Evolutionary conservation across 2,797 vertebrate species (phyloP).

Genomic region (Tympanoctomys barrerae): DNA sequence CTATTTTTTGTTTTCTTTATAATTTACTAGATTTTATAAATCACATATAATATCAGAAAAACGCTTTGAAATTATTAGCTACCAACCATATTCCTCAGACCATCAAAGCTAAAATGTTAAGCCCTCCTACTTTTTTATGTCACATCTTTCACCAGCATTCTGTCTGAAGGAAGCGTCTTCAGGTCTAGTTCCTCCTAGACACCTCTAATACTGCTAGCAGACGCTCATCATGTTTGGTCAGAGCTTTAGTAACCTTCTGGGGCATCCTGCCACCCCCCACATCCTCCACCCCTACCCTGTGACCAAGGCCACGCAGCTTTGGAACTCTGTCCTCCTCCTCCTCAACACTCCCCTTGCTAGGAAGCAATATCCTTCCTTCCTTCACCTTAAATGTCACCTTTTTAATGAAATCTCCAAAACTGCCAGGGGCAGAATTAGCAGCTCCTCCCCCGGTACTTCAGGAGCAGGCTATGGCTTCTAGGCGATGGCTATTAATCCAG

Average conservation of each 20-base stretch:
- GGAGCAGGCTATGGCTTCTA: neutral
- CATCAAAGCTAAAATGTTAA: slow-evolving; percentile 44
- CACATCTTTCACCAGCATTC: neutral
- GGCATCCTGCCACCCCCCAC: neutral
- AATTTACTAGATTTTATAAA: slow-evolving; percentile 48
- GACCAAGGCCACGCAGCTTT: neutral
- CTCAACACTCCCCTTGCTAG: neutral
- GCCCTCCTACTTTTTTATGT: neutral
- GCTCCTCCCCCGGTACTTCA: neutral
- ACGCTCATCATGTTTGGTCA: neutral
- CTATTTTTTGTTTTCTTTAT: neutral
- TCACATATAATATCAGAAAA: neutral
- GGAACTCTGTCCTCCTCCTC: neutral
- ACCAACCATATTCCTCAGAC: neutral
- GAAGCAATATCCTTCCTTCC: neutral
- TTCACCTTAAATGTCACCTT: slow-evolving; percentile 2
- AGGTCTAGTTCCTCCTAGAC: neutral
- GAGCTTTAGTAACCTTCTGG: neutral
- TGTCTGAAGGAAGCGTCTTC: neutral
- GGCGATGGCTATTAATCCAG: slow-evolving; percentile 12
- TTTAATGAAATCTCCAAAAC: slow-evolving; percentile 46
- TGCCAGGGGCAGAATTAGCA: slow-evolving; percentile 23
- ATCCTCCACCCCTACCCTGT: neutral
- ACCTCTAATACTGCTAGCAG: neutral
- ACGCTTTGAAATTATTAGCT: neutral